Conservation (phyloP, 1,140 invertebrate species). For the Drosophila jambulina region DNA sequence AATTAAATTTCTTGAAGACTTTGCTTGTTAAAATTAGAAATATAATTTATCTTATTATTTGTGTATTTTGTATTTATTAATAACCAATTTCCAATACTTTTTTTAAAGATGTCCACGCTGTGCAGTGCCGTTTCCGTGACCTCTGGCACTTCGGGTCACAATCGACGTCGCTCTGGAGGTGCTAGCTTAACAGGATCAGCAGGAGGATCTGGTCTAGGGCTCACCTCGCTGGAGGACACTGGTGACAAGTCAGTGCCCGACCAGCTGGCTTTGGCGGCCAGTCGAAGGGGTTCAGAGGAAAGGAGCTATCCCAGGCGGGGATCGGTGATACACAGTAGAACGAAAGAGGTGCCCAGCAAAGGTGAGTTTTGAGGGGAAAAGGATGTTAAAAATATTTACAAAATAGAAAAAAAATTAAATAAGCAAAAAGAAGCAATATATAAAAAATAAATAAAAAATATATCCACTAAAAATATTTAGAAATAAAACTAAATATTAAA, state of each 20-base stretch:
- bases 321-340: constrained; percentile 8
- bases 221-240: constrained; percentile 44
- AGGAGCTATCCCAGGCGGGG: constrained; percentile 54
- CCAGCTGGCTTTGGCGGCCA: constrained; percentile 65
- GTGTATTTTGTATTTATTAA: not conserved
- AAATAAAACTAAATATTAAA: not conserved
- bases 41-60: not conserved
- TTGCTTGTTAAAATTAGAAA: not conserved
- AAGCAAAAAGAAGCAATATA: not conserved
- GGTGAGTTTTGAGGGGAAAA: constrained; percentile 7
- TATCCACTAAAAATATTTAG: not conserved
- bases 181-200: constrained; percentile 1
- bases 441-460: not conserved
- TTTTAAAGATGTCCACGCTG: constrained; percentile 24
- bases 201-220: constrained; percentile 3
- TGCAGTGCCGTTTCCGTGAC: constrained; percentile 36
- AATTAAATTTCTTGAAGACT: not conserved
- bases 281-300: constrained; percentile 50
- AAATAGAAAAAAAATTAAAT: not conserved
- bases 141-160: constrained; percentile 36
- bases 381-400: not conserved
- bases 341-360: constrained; percentile 47
- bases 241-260: constrained; percentile 64
- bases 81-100: not conserved
- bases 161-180: constrained; percentile 36